Conservation (phyloP, 2,113 vertebrate genomes). For the Rhabdomys dilectus region DNA sequence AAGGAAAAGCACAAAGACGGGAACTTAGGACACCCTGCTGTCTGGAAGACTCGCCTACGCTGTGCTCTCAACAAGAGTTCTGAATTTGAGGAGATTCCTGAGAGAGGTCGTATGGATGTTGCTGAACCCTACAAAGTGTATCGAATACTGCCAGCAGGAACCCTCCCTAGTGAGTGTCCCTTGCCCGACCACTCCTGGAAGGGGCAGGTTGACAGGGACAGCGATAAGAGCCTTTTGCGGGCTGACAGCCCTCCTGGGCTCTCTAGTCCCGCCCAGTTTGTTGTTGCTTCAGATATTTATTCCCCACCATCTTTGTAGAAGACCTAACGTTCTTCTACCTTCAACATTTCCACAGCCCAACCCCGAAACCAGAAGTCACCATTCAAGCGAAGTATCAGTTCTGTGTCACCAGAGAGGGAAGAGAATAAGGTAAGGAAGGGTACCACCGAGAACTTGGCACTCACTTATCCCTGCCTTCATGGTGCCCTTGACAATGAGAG, state of each 20-base stretch:
- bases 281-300: background rate
- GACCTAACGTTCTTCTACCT: background rate
- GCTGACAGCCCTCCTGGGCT: background rate
- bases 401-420: constrained; percentile 1
- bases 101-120: constrained; percentile 90
- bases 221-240: background rate
- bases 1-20: constrained; percentile 89
- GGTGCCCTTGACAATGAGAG: constrained; percentile 74
- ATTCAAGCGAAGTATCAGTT: constrained; percentile 50
- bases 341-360: constrained; percentile 62
- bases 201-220: background rate
- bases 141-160: constrained; percentile 82
- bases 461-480: constrained; percentile 57
- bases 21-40: constrained; percentile 85
- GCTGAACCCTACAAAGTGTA: constrained; percentile 96
- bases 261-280: background rate
- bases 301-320: background rate
- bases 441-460: constrained; percentile 70
- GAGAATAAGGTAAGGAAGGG: background rate
- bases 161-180: constrained; percentile 59
- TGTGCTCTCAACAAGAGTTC: constrained; percentile 95
- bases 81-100: constrained; percentile 90
- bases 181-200: background rate
- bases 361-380: constrained; percentile 49
- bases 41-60: constrained; percentile 94